phyloP scores from a whole-genome alignment of 2,113 vertebrate genomes.

The Corythoichthys haematopterus region DNA sequence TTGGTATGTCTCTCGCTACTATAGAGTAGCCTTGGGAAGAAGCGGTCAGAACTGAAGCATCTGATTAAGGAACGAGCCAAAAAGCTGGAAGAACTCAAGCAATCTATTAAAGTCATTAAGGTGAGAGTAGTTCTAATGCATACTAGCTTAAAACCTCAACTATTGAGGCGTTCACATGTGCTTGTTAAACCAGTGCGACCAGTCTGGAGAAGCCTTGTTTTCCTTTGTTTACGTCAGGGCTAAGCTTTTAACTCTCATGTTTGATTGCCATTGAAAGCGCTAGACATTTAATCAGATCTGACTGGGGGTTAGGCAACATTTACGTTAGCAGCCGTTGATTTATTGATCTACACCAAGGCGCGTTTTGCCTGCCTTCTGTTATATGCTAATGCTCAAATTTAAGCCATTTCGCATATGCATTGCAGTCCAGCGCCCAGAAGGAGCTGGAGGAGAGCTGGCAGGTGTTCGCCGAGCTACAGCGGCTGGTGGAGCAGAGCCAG shows the following conservation, averaged over 20 bases:
- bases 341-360: too few species aligned
- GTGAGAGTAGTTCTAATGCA: constrained; percentile 40
- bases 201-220: constrained; percentile 12
- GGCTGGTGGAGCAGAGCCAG: constrained; percentile 72
- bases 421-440: constrained; percentile 65
- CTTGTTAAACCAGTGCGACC: constrained; percentile 46
- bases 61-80: constrained; percentile 73
- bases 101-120: constrained; percentile 74
- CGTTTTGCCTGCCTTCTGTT: too few species aligned
- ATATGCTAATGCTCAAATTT: too few species aligned
- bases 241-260: neutral
- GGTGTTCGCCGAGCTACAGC: constrained; percentile 72
- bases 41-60: constrained; percentile 69
- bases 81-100: constrained; percentile 75
- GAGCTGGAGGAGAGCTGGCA: constrained; percentile 78
- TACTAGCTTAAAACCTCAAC: neutral
- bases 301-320: too few species aligned
- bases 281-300: too few species aligned
- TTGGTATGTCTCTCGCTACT: neutral
- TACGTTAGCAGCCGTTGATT: too few species aligned
- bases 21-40: constrained; percentile 66
- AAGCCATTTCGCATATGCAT: neutral
- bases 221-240: too few species aligned
- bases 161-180: neutral
- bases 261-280: too few species aligned